Base-by-base conservation (phyloP, 2,797 vertebrate species). In the Pangasius sanitwongsei region DNA sequence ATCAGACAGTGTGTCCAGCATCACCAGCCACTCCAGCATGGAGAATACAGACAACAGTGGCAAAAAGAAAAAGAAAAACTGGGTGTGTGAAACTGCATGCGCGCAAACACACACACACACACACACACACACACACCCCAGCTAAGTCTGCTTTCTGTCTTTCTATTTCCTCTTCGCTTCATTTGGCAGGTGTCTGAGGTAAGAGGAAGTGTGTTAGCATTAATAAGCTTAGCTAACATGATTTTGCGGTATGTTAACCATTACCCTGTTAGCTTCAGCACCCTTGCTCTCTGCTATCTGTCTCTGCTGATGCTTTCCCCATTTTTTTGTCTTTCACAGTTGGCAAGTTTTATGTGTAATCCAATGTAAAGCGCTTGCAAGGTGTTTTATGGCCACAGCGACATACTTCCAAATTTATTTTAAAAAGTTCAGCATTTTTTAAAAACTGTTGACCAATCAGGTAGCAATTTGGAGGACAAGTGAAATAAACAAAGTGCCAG, bases 41-140 rank as follows among this genome's bases (percentile, higher is more conserved):
- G 98, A 99, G 90, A 90, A 90, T 72, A 59, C 85, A 0, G 91
- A 92, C 41, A 87, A 89, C 82, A 94, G 95, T 0, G 97, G 95
- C 92, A 99, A 98, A 85, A 99, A 98, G 96, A 99, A 99, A 94
- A 98, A 98, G 91, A 99, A 99, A 93, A 99, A 99, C 93, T 99
- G 98, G 98, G 98, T 99, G 93, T 95, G 97, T 95, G 9, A 11
- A 57, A 57, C 84, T 18, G 18, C n/a, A 53, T 15, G 41, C 37
- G 37, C 13, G 15, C 50, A 37, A 34, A 83, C 37, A 55, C 59
- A 28, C 65, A 48, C 53, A 82, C 50, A 81, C 44, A 72, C 78
- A 50, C 11, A 15, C 25, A 15, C 25, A 53, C 75, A 55, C 28
- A 61, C 12, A 65, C 37, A 83, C 13, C 72, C 34, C 15, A 34